These are phyloP conservation scores for Prochilodus magdalenae DNA, from an alignment of 2,113 vertebrate species.

Conservation along the genomic window DNA sequence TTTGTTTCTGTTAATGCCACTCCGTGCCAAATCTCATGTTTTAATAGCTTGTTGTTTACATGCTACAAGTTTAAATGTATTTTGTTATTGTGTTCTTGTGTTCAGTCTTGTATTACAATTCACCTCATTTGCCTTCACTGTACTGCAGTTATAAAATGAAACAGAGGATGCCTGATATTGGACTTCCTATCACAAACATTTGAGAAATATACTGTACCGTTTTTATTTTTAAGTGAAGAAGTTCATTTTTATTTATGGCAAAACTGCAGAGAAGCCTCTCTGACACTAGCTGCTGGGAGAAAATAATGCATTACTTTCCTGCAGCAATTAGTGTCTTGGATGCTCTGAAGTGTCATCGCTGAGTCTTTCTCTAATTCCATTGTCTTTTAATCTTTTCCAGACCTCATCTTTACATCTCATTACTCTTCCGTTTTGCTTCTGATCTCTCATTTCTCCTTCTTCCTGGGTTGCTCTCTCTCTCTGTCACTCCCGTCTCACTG, in stretches of 20 bases:
- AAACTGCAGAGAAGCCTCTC: neutral
- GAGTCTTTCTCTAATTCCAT: neutral
- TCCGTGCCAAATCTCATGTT: no score
- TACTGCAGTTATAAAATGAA: no score
- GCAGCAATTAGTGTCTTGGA: neutral
- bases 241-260: neutral
- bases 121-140: no score
- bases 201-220: neutral
- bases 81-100: no score
- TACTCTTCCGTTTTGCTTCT: constrained; percentile 8
- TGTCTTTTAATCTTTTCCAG: neutral
- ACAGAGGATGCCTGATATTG: no score
- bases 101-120: no score
- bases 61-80: no score
- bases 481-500: constrained; percentile 28
- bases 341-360: neutral
- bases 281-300: neutral
- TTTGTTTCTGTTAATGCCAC: no score
- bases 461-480: constrained; percentile 8
- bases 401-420: constrained; percentile 7
- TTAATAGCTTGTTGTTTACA: neutral
- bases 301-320: neutral
- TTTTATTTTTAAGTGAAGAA: neutral
- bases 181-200: no score
- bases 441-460: neutral